Conservation (phyloP, 2,113 vertebrate species). For the Actenoides lindsayi region DNA sequence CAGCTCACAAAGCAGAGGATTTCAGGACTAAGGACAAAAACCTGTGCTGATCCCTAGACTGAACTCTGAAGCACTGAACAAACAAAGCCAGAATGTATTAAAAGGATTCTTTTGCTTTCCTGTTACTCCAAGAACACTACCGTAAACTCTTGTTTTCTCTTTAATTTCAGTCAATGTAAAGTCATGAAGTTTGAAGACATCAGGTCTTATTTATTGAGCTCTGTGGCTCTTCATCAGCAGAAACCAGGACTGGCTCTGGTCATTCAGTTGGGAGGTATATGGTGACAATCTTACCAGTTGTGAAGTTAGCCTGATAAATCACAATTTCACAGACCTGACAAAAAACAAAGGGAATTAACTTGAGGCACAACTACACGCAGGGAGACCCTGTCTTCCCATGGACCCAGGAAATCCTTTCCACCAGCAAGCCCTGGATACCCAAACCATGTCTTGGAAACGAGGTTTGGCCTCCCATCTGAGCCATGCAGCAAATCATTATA, state of each 20-base stretch:
- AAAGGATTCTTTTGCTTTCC: not conserved
- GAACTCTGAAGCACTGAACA: not conserved
- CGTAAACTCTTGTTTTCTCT: not conserved
- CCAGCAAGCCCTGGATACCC: not conserved
- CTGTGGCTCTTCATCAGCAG: not conserved
- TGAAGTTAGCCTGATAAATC: not conserved
- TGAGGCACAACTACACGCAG: not conserved
- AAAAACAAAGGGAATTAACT: not conserved
- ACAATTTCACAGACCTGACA: not conserved
- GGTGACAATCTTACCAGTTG: not conserved
- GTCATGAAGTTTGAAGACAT: not conserved
- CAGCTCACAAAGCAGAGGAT: constrained; percentile 10
- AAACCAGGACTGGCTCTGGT: not conserved
- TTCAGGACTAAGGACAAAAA: not conserved
- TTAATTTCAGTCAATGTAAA: not conserved
- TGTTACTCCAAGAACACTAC: not conserved
- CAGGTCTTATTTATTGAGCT: not conserved
- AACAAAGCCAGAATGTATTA: not conserved
- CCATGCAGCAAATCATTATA: not conserved
- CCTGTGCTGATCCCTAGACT: not conserved
- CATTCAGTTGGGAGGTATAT: not conserved
- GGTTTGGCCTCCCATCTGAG: not conserved
- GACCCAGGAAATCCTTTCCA: not conserved
- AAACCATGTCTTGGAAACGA: not conserved
- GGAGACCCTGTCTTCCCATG: not conserved